phyloP scores from a whole-genome alignment of 2,888 invertebrate genomes.

The Antitype chi region DNA sequence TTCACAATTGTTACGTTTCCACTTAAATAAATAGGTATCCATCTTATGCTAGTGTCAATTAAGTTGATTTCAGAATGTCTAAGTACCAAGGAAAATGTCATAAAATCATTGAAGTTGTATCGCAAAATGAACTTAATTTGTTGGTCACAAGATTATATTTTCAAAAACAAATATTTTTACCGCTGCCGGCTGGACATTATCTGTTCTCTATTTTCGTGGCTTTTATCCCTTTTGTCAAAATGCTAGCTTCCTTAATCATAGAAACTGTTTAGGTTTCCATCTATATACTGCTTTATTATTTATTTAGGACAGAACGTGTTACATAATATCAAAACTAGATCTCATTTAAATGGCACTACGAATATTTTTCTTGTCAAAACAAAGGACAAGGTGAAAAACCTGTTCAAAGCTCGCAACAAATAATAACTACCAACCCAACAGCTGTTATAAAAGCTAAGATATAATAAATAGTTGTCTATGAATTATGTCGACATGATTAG shows the following conservation, averaged over 20 bases:
- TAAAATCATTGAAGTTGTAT: background rate
- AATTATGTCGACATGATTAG: constrained; percentile 39
- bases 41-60: too few relatives aligned
- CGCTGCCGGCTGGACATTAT: background rate
- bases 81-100: too few relatives aligned
- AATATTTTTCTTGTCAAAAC: background rate
- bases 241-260: background rate
- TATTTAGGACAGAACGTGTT: background rate
- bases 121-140: background rate
- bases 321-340: background rate
- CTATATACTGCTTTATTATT: background rate
- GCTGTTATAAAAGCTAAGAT: constrained; percentile 19
- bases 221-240: background rate
- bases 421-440: constrained; percentile 14
- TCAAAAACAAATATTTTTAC: background rate
- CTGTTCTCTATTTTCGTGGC: background rate
- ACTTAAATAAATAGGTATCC: background rate
- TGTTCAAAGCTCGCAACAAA: constrained; percentile 15
- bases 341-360: constrained; percentile 14
- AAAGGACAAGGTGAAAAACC: constrained; percentile 29
- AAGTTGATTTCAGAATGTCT: background rate
- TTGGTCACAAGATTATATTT: background rate
- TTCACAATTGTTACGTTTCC: background rate
- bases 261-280: background rate
- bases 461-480: constrained; percentile 37